These are phyloP conservation scores for Calephelis perditalis DNA, from an alignment of 2,888 invertebrate species.

Conservation along the genomic window DNA sequence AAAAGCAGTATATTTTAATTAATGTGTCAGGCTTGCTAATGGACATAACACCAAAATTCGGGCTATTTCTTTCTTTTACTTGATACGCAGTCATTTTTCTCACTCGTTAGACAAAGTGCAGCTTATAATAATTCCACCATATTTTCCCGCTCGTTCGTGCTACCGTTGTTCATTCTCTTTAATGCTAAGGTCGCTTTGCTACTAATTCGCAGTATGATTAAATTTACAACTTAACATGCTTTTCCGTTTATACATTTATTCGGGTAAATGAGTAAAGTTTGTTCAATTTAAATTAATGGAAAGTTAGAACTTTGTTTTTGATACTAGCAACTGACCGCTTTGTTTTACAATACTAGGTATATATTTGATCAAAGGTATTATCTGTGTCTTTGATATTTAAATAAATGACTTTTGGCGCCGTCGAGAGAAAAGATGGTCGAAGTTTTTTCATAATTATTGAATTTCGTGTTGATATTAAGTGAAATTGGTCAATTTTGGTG, in stretches of 20 bases:
- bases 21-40: slow-evolving; percentile 32
- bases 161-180: slow-evolving; percentile 57
- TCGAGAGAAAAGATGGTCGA: no score
- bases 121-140: slow-evolving; percentile 72
- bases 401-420: no score
- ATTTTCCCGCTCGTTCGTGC: slow-evolving; percentile 69
- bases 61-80: slow-evolving; percentile 33
- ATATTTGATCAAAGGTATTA: no score
- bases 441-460: no score
- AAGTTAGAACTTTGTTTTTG: no score
- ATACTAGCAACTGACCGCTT: no score
- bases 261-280: not conserved
- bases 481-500: no score
- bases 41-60: slow-evolving; percentile 33
- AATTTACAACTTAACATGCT: slow-evolving; percentile 43
- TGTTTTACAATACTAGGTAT: no score
- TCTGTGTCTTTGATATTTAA: no score
- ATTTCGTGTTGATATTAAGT: no score
- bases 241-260: not conserved
- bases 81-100: slow-evolving; percentile 46
- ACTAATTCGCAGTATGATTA: slow-evolving; percentile 70
- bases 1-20: slow-evolving; percentile 26
- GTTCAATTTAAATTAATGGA: no score
- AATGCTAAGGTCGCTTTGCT: slow-evolving; percentile 66
- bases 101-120: slow-evolving; percentile 53